Evolutionary conservation across 2,797 vertebrate species (phyloP).

Genomic region (Synanceia verrucosa): DNA sequence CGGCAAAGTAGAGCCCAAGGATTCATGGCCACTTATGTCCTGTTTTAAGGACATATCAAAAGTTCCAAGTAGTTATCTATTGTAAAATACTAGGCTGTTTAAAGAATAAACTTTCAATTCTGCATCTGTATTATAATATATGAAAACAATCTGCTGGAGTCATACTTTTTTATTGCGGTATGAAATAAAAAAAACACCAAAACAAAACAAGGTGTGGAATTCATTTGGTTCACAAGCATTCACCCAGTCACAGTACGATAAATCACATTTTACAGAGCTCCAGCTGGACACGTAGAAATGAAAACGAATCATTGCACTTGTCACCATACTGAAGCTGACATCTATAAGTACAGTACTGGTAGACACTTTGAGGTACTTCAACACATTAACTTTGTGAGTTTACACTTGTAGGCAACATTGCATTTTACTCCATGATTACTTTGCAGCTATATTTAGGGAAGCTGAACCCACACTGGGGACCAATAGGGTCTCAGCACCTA

Average conservation of each 20-base stretch:
- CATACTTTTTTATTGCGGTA: conserved; percentile 85
- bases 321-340: too few relatives aligned
- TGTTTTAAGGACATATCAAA: conserved; percentile 89
- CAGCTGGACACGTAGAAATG: neutral
- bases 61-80: conserved; percentile 87
- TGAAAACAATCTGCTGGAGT: conserved; percentile 83
- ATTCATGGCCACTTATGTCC: conserved; percentile 83
- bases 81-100: conserved; percentile 91
- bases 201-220: conserved; percentile 40
- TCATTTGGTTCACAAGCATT: conserved; percentile 2
- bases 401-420: too few relatives aligned
- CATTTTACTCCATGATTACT: too few relatives aligned
- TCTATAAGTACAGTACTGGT: too few relatives aligned
- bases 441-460: too few relatives aligned
- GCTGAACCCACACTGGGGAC: neutral
- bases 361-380: too few relatives aligned
- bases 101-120: conserved; percentile 89
- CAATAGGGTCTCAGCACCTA: neutral
- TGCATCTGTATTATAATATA: conserved; percentile 91
- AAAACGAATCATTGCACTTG: neutral
- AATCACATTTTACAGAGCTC: neutral
- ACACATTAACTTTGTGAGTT: too few relatives aligned
- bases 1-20: conserved; percentile 78
- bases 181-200: conserved; percentile 70
- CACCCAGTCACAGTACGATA: neutral